These are phyloP conservation scores for Actinia tenebrosa DNA, from an alignment of 64 coral and sea anemone species.

Conservation along the genomic window DNA sequence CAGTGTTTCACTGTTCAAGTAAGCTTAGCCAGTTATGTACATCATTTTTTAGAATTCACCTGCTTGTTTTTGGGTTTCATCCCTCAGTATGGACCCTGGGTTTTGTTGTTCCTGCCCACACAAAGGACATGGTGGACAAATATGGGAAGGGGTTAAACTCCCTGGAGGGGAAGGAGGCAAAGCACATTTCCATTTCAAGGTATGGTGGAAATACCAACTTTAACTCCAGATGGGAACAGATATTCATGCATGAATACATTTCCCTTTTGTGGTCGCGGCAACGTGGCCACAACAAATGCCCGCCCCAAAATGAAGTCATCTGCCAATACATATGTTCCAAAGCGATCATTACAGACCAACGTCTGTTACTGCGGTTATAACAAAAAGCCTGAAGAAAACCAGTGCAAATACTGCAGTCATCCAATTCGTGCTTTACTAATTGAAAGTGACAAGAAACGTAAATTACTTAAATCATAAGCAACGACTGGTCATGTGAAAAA, in stretches of 20 bases:
- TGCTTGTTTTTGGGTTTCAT: background rate
- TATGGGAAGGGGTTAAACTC: conserved; percentile 38
- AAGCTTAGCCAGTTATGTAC: conserved; percentile 18
- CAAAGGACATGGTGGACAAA: conserved; percentile 20
- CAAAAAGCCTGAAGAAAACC: too few relatives aligned
- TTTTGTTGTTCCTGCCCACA: background rate
- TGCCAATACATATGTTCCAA: background rate
- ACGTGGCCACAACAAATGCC: background rate
- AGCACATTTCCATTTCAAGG: conserved; percentile 35
- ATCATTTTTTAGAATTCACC: background rate
- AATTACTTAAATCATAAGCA: too few relatives aligned
- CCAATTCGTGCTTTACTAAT: background rate
- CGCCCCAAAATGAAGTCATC: background rate
- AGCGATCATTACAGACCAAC: background rate
- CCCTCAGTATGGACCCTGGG: background rate
- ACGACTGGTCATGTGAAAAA: too few relatives aligned
- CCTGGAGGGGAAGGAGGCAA: conserved; percentile 37
- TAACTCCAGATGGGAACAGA: conserved; percentile 42
- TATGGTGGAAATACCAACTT: conserved; percentile 40
- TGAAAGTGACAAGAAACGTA: too few relatives aligned
- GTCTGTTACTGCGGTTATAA: background rate
- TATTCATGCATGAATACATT: conserved; percentile 47
- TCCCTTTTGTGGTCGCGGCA: conserved; percentile 49
- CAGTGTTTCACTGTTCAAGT: conserved; percentile 39
- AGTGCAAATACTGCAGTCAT: background rate